These are phyloP conservation scores for Hycleus cichorii DNA, from an alignment of 1,140 invertebrate species.

Conservation along the genomic window DNA sequence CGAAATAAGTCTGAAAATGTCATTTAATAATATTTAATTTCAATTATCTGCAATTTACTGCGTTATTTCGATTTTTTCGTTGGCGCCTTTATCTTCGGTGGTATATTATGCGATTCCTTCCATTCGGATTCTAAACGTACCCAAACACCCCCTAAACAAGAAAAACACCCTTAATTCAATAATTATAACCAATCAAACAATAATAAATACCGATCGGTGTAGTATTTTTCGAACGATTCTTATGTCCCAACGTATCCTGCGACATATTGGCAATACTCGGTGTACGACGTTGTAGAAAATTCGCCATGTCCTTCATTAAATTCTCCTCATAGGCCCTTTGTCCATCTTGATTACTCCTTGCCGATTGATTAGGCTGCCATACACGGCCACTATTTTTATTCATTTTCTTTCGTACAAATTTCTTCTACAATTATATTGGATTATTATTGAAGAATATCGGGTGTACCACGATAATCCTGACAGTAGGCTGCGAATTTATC, in stretches of 20 bases:
- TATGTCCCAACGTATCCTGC: slow-evolving; percentile 3
- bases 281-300: slow-evolving; percentile 48
- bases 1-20: too few species aligned
- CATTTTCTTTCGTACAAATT: not conserved
- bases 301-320: slow-evolving; percentile 58
- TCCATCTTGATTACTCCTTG: slow-evolving; percentile 76
- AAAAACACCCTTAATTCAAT: not conserved
- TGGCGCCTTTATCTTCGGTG: too few species aligned
- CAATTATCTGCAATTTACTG: too few species aligned
- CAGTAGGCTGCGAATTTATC: too few species aligned
- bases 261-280: not conserved
- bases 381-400: slow-evolving; percentile 43
- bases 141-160: slow-evolving; percentile 56
- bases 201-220: slow-evolving; percentile 48
- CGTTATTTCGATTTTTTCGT: too few species aligned
- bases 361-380: slow-evolving; percentile 65
- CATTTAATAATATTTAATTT: too few species aligned
- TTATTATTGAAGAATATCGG: not conserved
- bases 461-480: not conserved
- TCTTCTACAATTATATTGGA: not conserved
- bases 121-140: slow-evolving; percentile 64
- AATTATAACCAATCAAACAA: slow-evolving; percentile 28
- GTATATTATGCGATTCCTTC: slow-evolving; percentile 47
- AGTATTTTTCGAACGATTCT: slow-evolving; percentile 23
- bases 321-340: slow-evolving; percentile 75